Conservation (phyloP, 92 coral and sea anemone genomes). For the Epizoanthus stellaris region DNA sequence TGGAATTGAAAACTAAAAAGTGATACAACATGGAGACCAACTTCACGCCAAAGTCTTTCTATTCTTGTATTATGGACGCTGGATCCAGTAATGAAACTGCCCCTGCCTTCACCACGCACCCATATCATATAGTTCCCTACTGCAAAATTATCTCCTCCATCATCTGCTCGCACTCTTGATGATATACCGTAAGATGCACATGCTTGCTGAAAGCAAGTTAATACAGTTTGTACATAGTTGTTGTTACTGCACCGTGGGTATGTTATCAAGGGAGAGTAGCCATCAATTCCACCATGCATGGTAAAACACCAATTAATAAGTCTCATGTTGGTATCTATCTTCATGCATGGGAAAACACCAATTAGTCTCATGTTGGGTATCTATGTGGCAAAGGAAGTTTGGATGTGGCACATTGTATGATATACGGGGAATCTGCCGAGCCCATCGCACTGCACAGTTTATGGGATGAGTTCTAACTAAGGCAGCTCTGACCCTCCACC, state of each 20-base stretch:
- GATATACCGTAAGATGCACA: constrained; percentile 41
- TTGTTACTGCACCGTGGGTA: constrained; percentile 47
- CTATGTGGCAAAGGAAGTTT: constrained; percentile 66
- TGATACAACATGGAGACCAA: constrained; percentile 37
- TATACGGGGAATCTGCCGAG: constrained; percentile 42
- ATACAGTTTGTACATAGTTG: constrained; percentile 61
- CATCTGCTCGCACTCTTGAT: constrained; percentile 61
- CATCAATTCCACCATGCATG: constrained; percentile 68
- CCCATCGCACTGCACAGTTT: constrained; percentile 62
- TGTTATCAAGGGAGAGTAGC: constrained; percentile 40
- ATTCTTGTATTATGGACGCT: constrained; percentile 65
- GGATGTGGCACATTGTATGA: constrained; percentile 67
- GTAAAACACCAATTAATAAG: constrained; percentile 52
- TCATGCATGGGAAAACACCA: constrained; percentile 67
- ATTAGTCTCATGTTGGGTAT: constrained; percentile 52
- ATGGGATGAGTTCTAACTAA: constrained; percentile 59
- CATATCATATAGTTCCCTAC: constrained; percentile 55
- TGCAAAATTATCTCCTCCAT: constrained; percentile 67
- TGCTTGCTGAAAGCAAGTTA: constrained; percentile 44
- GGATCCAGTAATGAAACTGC: constrained; percentile 63
- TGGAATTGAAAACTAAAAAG: constrained; percentile 35
- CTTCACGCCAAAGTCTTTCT: constrained; percentile 74
- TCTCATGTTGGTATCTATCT: constrained; percentile 60
- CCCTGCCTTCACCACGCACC: constrained; percentile 47
- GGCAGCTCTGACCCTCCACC: constrained; percentile 62